These are phyloP conservation scores for Lytechinus pictus DNA, from an alignment of 35 echinoderm and acorn worm species.

Conservation along the genomic window DNA sequence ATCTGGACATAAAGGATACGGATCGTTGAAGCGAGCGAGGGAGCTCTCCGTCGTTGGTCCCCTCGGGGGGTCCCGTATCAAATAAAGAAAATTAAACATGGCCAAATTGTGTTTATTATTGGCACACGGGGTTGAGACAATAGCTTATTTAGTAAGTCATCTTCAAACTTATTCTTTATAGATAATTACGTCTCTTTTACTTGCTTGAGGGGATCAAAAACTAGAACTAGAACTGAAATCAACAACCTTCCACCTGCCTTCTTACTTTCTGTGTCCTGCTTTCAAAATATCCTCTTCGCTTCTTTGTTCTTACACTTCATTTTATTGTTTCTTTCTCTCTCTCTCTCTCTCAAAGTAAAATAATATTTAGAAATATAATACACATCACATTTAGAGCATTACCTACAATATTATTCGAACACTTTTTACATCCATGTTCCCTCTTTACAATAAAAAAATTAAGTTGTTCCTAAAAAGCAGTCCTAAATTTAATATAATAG, in stretches of 20 bases:
- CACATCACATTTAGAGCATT: too few species aligned
- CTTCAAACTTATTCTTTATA: not conserved
- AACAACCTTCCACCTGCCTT: not conserved
- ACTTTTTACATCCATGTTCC: not conserved
- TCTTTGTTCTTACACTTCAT: not conserved
- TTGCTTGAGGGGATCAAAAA: not conserved
- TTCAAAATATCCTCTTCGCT: too few species aligned
- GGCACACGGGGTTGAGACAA: conserved; percentile 7
- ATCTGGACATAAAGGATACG: conserved; percentile 25
- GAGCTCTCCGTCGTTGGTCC: not conserved
- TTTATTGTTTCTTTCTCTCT: not conserved
- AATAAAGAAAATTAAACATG: conserved; percentile 41
- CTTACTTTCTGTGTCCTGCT: not conserved
- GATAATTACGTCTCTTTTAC: conserved; percentile 2
- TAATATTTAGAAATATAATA: too few species aligned
- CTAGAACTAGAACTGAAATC: not conserved
- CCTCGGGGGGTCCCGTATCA: not conserved
- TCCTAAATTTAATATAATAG: not conserved
- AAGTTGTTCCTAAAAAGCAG: not conserved
- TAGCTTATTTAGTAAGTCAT: conserved; percentile 14
- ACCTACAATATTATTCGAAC: too few species aligned
- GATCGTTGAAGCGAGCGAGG: not conserved
- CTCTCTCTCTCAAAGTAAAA: not conserved
- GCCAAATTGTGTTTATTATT: conserved; percentile 33
- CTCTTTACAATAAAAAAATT: not conserved